Conservation (phyloP, 2,888 invertebrate species). For the Chironomus tentans region DNA sequence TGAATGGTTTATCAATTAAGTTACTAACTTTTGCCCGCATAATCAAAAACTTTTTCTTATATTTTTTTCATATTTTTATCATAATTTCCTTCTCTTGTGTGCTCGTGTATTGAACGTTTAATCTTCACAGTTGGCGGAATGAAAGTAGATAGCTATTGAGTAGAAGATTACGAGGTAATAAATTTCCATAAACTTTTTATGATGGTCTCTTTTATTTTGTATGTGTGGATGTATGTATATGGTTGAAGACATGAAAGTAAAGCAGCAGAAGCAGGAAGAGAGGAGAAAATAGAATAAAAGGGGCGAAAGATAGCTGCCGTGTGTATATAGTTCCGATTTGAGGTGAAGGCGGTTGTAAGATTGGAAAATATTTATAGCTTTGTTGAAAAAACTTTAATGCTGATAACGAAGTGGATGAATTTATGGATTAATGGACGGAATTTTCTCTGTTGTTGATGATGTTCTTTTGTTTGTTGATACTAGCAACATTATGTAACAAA, state of each 20-base stretch:
- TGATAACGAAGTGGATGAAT: too few species aligned
- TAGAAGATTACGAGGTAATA: constrained; percentile 18
- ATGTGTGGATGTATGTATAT: too few species aligned
- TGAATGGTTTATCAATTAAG: constrained; percentile 23
- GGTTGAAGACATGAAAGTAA: too few species aligned
- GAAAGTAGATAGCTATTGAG: background rate
- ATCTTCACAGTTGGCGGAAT: background rate
- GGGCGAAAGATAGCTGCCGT: too few species aligned
- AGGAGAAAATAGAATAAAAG: too few species aligned
- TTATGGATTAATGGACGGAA: too few species aligned
- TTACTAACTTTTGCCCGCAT: constrained; percentile 19
- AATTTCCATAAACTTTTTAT: constrained; percentile 24
- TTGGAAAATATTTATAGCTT: too few species aligned
- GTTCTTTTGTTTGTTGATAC: background rate
- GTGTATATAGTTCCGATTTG: too few species aligned
- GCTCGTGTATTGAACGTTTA: background rate
- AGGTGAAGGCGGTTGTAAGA: too few species aligned
- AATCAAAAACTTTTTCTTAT: background rate
- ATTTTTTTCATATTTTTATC: background rate
- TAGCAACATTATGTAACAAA: background rate
- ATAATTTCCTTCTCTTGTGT: background rate
- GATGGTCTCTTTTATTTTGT: constrained; percentile 2
- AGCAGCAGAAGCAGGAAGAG: too few species aligned
- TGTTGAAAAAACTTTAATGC: too few species aligned
- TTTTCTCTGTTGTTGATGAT: background rate